These are phyloP conservation scores for Minunthozetes semirufus DNA, from an alignment of 2,888 invertebrate species.

Conservation along the genomic window DNA sequence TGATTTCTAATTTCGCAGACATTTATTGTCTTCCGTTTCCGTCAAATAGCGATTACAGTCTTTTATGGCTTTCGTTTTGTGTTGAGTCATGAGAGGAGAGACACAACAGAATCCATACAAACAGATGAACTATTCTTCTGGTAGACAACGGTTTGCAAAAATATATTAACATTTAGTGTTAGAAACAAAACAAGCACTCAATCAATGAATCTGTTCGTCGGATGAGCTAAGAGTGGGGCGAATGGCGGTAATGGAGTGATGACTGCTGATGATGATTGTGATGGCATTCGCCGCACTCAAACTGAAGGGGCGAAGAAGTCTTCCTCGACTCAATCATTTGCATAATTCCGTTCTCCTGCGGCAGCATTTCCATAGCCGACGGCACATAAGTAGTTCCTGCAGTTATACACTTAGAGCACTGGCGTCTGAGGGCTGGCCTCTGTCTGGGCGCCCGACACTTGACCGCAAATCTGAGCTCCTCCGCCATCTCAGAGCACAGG, in stretches of 20 bases:
- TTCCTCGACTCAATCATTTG: constrained; percentile 63
- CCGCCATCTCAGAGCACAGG: constrained; percentile 85
- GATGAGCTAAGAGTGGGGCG: constrained; percentile 1
- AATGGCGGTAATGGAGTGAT: constrained; percentile 3
- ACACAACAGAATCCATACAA: background rate
- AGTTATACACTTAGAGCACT: constrained; percentile 61
- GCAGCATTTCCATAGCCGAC: constrained; percentile 37
- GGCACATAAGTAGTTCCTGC: background rate
- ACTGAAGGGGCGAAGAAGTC: constrained; percentile 46
- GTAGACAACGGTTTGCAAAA: constrained; percentile 2
- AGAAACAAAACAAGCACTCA: background rate
- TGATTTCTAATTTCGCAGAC: background rate
- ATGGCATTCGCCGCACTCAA: constrained; percentile 35
- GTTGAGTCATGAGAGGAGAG: background rate
- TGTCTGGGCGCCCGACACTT: constrained; percentile 69
- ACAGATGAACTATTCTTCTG: background rate
- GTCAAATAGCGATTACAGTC: background rate
- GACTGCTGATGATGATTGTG: background rate
- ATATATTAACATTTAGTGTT: constrained; percentile 1
- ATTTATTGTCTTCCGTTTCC: constrained; percentile 16
- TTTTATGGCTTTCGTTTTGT: background rate
- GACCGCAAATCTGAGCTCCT: constrained; percentile 84
- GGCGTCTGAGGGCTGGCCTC: constrained; percentile 68
- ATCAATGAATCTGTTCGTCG: background rate
- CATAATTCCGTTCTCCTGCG: constrained; percentile 58